Evolutionary conservation across 1,140 invertebrate genomes (phyloP), one percentile per base, ranked within the genome.

Genomic region (Cherax destructor): DNA sequence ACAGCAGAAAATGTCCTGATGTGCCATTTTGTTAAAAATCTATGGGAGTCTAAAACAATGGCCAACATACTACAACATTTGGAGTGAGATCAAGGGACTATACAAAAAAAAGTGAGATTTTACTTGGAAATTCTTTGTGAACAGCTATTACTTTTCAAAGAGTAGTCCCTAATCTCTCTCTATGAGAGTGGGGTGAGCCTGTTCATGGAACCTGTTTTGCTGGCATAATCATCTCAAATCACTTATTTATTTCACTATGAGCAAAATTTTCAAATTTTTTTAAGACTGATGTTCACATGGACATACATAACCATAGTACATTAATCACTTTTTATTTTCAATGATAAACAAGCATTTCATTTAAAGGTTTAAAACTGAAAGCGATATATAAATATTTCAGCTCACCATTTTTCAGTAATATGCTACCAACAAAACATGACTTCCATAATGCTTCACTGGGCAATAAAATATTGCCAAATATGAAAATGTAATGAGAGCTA

Each of bases 131-230:
- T 30, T 74, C 24, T 30, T 74, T 74, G 69, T 24, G 21, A 74
- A 74, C 24, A 74, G 30, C 69, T 74, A 6, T 30, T 30, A 74
- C 24, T 74, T 21, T 74, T 69, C 7, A 7, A 74, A 65, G 61
- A 65, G 24, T 1, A 74, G 69, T 74, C 21, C 9, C n/a, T 30
- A 30, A 74, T 74, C 69, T 74, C 21, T 9, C n/a, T 74, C 69
- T 74, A 74, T 7, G n/a, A 30, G 69, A 74, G 50, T 21, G 11
- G 50, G 47, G 11, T 21, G 24, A 81, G 79, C 79, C 30, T 56
- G 52, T 81, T 81, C 79, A 59, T 59, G 50, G 79, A 81, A n/a
- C 59, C 79, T 81, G n/a, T 81, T 81, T 81, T 81, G 79, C 79
- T 59, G 79, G 50, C n/a, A 24, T 81, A 24, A 59, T 59, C 21